phyloP scores from a whole-genome alignment of 2,113 vertebrate species.

The Sinocyclocheilus grahami region DNA sequence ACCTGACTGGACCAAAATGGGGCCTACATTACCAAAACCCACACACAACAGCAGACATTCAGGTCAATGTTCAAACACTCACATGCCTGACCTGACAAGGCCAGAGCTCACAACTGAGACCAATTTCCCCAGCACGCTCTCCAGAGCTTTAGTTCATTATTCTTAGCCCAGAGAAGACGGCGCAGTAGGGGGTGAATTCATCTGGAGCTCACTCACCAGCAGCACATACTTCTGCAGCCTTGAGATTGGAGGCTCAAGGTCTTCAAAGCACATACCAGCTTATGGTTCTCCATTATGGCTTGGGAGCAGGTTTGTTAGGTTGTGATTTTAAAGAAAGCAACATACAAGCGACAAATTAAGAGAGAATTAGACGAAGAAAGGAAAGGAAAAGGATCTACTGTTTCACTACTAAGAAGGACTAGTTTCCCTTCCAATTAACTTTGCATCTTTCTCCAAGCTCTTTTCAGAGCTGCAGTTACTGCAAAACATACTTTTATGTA shows the following conservation, averaged over 20 bases:
- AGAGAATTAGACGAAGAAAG: not conserved
- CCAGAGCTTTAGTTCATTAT: conserved; percentile 43
- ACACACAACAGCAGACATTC: not conserved
- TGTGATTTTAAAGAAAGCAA: conserved; percentile 27
- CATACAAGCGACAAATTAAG: not conserved
- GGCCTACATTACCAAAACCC: not conserved
- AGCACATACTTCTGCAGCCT: conserved; percentile 38
- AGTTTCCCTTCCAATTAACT: not conserved
- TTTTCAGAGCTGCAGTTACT: conserved; percentile 12
- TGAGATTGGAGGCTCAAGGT: conserved; percentile 43
- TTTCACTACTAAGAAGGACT: not conserved
- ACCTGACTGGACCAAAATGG: not conserved
- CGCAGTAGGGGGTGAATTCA: conserved; percentile 35
- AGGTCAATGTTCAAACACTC: conserved; percentile 41
- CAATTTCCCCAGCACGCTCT: conserved; percentile 41
- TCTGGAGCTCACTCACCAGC: conserved; percentile 30
- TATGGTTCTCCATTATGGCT: conserved; percentile 13
- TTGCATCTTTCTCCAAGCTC: not conserved
- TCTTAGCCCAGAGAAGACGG: conserved; percentile 36
- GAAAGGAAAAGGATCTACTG: not conserved
- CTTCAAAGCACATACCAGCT: conserved; percentile 31
- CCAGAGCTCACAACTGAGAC: conserved; percentile 40
- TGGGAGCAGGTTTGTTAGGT: conserved; percentile 34
- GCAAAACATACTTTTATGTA: not conserved
- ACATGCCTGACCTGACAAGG: conserved; percentile 26